phyloP scores from a whole-genome alignment of 2,888 invertebrate species.

The Heliconius cydno region DNA sequence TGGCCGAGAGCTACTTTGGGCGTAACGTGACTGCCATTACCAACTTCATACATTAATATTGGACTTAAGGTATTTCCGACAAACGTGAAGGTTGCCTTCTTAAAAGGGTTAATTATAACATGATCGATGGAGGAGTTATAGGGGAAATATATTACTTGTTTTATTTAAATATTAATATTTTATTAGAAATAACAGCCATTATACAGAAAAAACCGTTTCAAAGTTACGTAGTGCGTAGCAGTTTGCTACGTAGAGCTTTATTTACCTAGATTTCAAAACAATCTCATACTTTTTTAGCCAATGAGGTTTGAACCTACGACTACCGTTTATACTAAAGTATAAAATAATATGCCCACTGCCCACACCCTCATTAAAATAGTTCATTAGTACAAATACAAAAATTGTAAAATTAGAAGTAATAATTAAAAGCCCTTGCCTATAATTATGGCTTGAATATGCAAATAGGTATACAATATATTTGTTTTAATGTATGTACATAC shows the following conservation, averaged over 20 bases:
- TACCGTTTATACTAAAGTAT: too few species aligned
- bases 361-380: not conserved
- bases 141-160: not conserved
- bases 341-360: not conserved
- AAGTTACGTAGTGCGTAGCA: too few species aligned
- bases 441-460: slow-evolving; percentile 13
- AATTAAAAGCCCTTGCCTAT: not conserved
- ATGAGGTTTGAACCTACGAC: too few species aligned
- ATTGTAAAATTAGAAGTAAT: not conserved
- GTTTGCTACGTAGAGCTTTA: not conserved
- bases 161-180: not conserved
- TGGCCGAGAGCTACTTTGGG: slow-evolving; percentile 52
- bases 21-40: slow-evolving; percentile 66
- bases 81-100: slow-evolving; percentile 38
- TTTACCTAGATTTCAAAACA: not conserved
- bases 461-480: slow-evolving; percentile 5
- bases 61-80: slow-evolving; percentile 50
- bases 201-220: not conserved
- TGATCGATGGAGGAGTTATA: slow-evolving; percentile 14
- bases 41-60: slow-evolving; percentile 64
- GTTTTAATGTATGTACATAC: not conserved
- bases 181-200: not conserved
- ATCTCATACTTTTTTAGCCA: not conserved
- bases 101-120: slow-evolving; percentile 35
- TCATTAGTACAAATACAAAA: not conserved